Evolutionary conservation across 2,888 invertebrate genomes (phyloP).

Genomic region (Sisyra nigra): DNA sequence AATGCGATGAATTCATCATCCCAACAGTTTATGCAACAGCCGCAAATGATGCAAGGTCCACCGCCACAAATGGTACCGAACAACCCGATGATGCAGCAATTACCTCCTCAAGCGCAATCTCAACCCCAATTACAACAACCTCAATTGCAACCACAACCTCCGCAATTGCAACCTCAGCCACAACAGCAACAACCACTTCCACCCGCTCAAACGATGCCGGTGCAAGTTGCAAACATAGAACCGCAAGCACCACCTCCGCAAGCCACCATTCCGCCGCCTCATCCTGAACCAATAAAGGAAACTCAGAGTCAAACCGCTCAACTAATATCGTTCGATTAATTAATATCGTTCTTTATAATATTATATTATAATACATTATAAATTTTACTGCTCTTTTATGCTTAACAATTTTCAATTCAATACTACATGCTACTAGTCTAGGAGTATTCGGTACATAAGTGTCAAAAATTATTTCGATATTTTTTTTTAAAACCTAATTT

Average conservation of each 20-base stretch:
- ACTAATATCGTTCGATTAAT: constrained; percentile 67
- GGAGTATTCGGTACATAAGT: too few species aligned
- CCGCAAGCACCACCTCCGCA: constrained; percentile 9
- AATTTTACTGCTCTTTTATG: constrained; percentile 26
- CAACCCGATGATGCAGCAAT: constrained; percentile 15
- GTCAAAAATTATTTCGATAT: too few species aligned
- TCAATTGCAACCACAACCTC: constrained; percentile 19
- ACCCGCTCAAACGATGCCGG: not conserved
- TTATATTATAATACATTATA: constrained; percentile 29
- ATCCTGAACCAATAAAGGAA: constrained; percentile 12
- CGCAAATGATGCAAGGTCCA: constrained; percentile 13
- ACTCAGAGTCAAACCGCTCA: constrained; percentile 50
- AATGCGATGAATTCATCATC: constrained; percentile 11
- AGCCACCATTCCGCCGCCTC: constrained; percentile 12
- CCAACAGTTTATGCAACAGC: constrained; percentile 5
- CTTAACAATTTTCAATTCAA: too few species aligned
- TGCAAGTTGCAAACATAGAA: constrained; percentile 7
- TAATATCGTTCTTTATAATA: too few species aligned
- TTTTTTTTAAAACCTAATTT: too few species aligned
- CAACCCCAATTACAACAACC: constrained; percentile 12
- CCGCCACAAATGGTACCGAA: constrained; percentile 11
- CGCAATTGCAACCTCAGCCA: constrained; percentile 11
- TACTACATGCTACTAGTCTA: too few species aligned
- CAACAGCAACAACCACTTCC: constrained; percentile 7
- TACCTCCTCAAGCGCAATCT: constrained; percentile 15